Base-by-base conservation (phyloP, 2,888 invertebrate genomes). In the Drosophila paracracens region DNA sequence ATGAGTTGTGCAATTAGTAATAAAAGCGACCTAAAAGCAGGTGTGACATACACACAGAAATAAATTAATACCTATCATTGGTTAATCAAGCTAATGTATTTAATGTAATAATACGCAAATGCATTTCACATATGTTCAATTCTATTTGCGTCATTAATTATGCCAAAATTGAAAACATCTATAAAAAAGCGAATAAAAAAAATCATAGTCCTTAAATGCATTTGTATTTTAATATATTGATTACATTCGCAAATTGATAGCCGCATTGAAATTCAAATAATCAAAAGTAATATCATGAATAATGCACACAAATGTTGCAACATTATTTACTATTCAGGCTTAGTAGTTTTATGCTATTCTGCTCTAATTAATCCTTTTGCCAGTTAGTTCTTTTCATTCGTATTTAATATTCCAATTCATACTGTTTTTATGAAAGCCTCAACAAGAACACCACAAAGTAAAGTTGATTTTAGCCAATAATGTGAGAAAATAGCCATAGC, bases 1-100 rank as follows among this genome's bases (percentile, higher is more conserved):
- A 88, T 77, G 83, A 74, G 76, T 79, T 74, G 79, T 54, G 73
- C 82, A 85, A 85, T 88, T 88, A 79, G 79, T 70, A 60, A 62
- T 35, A 70, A 80, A 81, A 76, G 59, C 36, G 2, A 2, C 3
- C 35, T 27, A 72, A 38, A 31, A 59, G 31, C 50, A 59, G 53
- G 33, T 64, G 25, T 25, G 25, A 13, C 46, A 46, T 13, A n/a
- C 21, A 4, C 1, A 21, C 10, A 13, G 1, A 21, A 16, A 53
- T 33, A 53, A 53, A 21, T 21, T 1, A 7, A 54, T 2, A 31
- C 5, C 3, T 31, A 62, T 72, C 50, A 80, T 77, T 81, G 74
- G 73, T 83, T 83, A 79, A 83, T 83, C 62, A 75, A 68, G 68
- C 87, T 81, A 81, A 77, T 77, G 66, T 66, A 72, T 64, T 81